Evolutionary conservation across 2,888 invertebrate genomes (phyloP), one percentile per base, ranked within the genome.

Genomic region (Onthophagus sagittarius): DNA sequence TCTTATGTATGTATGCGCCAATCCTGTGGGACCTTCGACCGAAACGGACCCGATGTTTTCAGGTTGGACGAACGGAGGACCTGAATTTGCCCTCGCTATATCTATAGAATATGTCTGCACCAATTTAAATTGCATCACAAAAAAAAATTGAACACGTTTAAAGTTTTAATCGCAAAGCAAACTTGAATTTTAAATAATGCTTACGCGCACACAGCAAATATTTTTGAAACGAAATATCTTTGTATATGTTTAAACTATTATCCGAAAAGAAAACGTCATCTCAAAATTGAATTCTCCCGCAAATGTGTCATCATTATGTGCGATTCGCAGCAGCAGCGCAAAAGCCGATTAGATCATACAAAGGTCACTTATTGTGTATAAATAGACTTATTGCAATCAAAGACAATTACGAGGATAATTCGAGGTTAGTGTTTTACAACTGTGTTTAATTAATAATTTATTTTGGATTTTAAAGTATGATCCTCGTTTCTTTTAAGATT

Each of bases 1-100:
- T 67, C 67, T 67, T 67, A 67, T 67, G 67, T 67, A 67, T 67
- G 67, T 67, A 67, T 67, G 67, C 67, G 67, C 67, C 67, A 67
- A 67, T 67, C 67, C 67, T 67, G 23, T 23, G 23, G 23, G 67
- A 23, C 67, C 67, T 23, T n/a, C 67, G 23, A 67, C 31, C 67
- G 23, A 67, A 32, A 32, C 32, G 67, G 67, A 67, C 67, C 67
- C 67, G 23, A 67, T 67, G 67, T 67, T 67, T 67, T 67, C 32
- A 67, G 67, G 67, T 67, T 23, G 67, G 39, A 53, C 39, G 39
- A 53, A 53, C 23, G 23, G 23, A 23, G 23, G 23, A 23, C 23
- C 23, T 23, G 23, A 23, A 23, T 23, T 23, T 23, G 23, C 23
- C 23, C 23, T 23, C 23, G 23, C 23, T 23, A 23, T 23, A 23